These are phyloP conservation scores for Diuraphis noxia DNA, from an alignment of 1,140 invertebrate species.

Conservation along the genomic window DNA sequence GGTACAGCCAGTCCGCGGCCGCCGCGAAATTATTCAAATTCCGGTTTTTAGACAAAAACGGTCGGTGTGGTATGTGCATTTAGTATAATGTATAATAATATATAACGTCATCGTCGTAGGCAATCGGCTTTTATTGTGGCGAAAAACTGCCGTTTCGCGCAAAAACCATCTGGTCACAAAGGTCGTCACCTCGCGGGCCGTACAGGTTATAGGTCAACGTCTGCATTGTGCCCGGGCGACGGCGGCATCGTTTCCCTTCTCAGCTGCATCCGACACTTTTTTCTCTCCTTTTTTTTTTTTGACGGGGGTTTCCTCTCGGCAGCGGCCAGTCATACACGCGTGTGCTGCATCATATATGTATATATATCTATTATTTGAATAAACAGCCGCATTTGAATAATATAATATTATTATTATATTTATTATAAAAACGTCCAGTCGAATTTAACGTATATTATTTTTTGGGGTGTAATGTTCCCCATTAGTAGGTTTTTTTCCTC, in stretches of 20 bases:
- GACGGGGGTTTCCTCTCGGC: constrained; percentile 26
- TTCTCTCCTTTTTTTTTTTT: constrained; percentile 30
- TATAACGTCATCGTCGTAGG: background rate
- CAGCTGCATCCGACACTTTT: constrained; percentile 32
- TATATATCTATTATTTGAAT: constrained; percentile 33
- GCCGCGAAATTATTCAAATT: constrained; percentile 27
- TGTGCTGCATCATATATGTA: background rate
- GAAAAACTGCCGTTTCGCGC: constrained; percentile 47
- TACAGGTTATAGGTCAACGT: constrained; percentile 52
- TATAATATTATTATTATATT: constrained; percentile 10
- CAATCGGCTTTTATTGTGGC: constrained; percentile 11
- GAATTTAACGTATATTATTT: constrained; percentile 52
- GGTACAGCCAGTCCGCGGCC: background rate
- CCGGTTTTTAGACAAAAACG: constrained; percentile 29
- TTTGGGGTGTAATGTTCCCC: constrained; percentile 54
- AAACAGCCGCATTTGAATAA: constrained; percentile 51
- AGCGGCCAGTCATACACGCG: background rate
- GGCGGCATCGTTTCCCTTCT: background rate
- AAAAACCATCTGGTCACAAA: constrained; percentile 44
- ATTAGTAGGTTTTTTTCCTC: constrained; percentile 41
- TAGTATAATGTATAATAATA: background rate
- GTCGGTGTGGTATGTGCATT: background rate
- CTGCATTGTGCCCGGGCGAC: constrained; percentile 19
- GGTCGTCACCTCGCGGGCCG: constrained; percentile 25
- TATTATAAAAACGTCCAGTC: constrained; percentile 39